Evolutionary conservation across 2,888 invertebrate genomes (phyloP), one percentile per base, ranked within the genome.

Genomic region (Disparrhopalites patrizii): DNA sequence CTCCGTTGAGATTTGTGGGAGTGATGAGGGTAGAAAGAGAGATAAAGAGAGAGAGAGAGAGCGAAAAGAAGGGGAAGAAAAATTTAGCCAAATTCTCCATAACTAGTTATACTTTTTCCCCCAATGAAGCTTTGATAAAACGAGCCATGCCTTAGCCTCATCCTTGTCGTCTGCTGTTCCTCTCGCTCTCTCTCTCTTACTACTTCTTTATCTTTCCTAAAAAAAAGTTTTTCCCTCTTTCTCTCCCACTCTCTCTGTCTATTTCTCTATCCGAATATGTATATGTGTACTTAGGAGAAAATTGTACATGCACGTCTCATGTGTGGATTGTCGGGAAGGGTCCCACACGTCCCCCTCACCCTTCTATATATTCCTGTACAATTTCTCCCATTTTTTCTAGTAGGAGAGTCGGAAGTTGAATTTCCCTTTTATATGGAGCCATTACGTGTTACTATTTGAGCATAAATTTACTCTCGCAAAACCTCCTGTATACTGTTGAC

Each of bases 81-180:
- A 67, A 67, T 67, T 63, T 63, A 67, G 60, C 62, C 63, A 66
- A 66, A 66, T 67, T 62, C 63, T 62, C 51, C 67, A 67, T 63
- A 63, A 63, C 66, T 67, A 63, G 57, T 58, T 62, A 63, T 63
- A 43, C 63, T 63, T 67, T 56, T 62, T 63, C 60, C 60, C 57
- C 62, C 67, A 66, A 66, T 66, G 66, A 66, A 66, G 66, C 61
- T 61, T 61, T 66, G 66, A 61, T 66, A 61, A 66, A 65, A 55
- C 60, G 30, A 40, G 60, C 33, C 40, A 52, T 57, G 27, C 56
- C 58, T 43, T 10, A 51, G 54, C 36, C 40, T 43, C 27, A 30
- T 60, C 40, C 65, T n/a, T n/a, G n/a, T n/a, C n/a, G n/a, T 56
- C 54, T 50, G 50, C 47, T 50, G 30, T 54, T 31, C 60, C 30